Base-by-base conservation (phyloP, 2,888 invertebrate species). In the Anodontia alba region DNA sequence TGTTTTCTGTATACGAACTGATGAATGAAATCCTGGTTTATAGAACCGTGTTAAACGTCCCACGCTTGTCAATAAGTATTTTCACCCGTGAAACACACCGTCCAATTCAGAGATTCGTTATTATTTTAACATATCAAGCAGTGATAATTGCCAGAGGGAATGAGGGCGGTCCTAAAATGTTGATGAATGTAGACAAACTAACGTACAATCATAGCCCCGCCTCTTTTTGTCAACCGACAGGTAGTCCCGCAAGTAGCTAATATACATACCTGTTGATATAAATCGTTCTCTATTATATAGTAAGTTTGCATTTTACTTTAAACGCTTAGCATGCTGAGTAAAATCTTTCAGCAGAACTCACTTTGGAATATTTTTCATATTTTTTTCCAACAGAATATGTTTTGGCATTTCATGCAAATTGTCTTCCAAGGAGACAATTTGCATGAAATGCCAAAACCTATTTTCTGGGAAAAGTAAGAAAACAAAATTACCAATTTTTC, bases 71-170 rank as follows among this genome's bases (percentile, higher is more conserved):
- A 62, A 31, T 33, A 33, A 10, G 62, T 62, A 62, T 7, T 33
- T 20, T 62, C 62, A 62, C 62, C 62, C 62, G 62, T 62, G 33
- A 62, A 62, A 62, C 26, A 10, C 33, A 17, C n/a, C 26, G 29
- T 7, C 57, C 29, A 23, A 57, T 57, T 57, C 57, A 57, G 29
- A 33, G 31, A 62, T 31, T 62, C 62, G 62, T 15, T 62, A 33
- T 62, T 62, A 33, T 62, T 62, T 1, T 62, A 62, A 62, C 62
- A 62, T 33, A 31, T 62, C 62, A 62, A 62, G 62, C 62, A 62
- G 33, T 20, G 33, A 62, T 10, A 20, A 62, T 12, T 33, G 62
- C 62, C 33, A 20, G 17, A 62, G 33, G 62, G 33, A 17, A 17
- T n/a, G 33, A 33, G 17, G 62, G 62, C 62, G 62, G 62, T 62